Base-by-base conservation (phyloP, 1,140 invertebrate species). In the Spodoptera litura region DNA sequence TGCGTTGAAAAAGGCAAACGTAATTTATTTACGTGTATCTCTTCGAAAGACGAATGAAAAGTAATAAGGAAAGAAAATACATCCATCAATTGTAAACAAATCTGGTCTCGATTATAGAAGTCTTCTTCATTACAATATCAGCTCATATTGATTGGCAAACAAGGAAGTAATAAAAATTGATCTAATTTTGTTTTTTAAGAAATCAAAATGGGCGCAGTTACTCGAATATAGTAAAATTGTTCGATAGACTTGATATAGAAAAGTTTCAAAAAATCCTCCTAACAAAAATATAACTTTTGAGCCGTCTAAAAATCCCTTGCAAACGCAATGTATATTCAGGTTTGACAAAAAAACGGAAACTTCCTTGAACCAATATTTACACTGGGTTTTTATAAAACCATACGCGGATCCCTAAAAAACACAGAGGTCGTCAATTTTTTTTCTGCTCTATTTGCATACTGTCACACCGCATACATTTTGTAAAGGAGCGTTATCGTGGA, bases 371-470 rank as follows among this genome's bases (percentile, higher is more conserved):
- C 38, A 66, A 66, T 66, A 66, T 66, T 66, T 66, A 51, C 62
- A 66, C 15, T 70, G 44, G 44, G 51, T 70, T 53, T 44, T 44
- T 44, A 44, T 44, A 44, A 44, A 44, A 70, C 25, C 66, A 70
- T 70, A 27, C 66, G 25, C 49, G 49, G 49, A 31, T 53, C 66
- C 66, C 66, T 70, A 70, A 70, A 31, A 52, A 70, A 70, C 5
- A 51, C 49, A 53, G 49, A 52, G 66, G 8, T 51, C 66, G 25
- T 70, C 66, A 31, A 70, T 52, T 70, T 70, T 70, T 52, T 70
- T 70, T 70, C 66, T n/a, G 20, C 66, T 35, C 6, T 31, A 70
- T 70, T 70, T 70, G 25, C 66, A 70, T 70, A 70, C 66, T 70
- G 66, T 70, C 25, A 70, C 66, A n/a, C 20, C 49, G 49, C 52